Evolutionary conservation across 2,113 vertebrate species (phyloP).

Genomic region (Eubucco bourcierii): DNA sequence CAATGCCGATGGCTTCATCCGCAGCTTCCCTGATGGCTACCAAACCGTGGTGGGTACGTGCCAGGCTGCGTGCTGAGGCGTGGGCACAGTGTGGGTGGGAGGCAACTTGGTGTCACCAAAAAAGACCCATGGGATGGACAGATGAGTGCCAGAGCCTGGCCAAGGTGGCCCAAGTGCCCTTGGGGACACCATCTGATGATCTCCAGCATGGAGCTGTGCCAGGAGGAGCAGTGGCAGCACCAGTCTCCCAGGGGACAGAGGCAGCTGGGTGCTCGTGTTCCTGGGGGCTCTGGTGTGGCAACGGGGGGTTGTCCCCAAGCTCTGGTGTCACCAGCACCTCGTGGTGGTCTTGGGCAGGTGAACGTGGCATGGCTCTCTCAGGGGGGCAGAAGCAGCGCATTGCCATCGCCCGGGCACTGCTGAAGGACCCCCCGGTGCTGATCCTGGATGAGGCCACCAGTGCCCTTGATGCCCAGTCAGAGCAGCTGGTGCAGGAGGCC

Average conservation of each 20-base stretch:
- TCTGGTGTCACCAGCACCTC: not conserved
- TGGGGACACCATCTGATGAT: rapidly evolving
- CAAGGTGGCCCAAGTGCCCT: rapidly evolving
- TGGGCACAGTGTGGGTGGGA: not conserved
- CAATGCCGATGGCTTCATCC: slow-evolving; percentile 90
- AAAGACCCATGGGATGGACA: rapidly evolving
- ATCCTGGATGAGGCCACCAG: slow-evolving; percentile 95
- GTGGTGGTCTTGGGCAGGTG: slow-evolving; percentile 70
- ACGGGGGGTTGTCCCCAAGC: rapidly evolving
- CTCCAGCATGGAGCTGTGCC: rapidly evolving
- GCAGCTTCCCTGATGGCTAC: slow-evolving; percentile 88
- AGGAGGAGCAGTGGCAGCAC: rapidly evolving
- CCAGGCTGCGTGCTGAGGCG: not conserved
- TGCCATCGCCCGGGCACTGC: slow-evolving; percentile 90
- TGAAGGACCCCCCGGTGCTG: slow-evolving; percentile 88
- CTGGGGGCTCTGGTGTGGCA: rapidly evolving
- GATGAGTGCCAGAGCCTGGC: rapidly evolving
- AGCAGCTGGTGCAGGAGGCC: slow-evolving; percentile 89
- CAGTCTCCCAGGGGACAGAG: rapidly evolving
- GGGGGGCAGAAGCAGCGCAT: slow-evolving; percentile 95
- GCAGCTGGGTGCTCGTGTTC: rapidly evolving
- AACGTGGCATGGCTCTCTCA: slow-evolving; percentile 87
- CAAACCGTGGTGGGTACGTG: slow-evolving; percentile 86
- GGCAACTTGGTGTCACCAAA: not conserved
- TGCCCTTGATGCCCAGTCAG: slow-evolving; percentile 87